Evolutionary conservation across 92 coral and sea anemone genomes (phyloP).

Genomic region (Phenganax subtilis): DNA sequence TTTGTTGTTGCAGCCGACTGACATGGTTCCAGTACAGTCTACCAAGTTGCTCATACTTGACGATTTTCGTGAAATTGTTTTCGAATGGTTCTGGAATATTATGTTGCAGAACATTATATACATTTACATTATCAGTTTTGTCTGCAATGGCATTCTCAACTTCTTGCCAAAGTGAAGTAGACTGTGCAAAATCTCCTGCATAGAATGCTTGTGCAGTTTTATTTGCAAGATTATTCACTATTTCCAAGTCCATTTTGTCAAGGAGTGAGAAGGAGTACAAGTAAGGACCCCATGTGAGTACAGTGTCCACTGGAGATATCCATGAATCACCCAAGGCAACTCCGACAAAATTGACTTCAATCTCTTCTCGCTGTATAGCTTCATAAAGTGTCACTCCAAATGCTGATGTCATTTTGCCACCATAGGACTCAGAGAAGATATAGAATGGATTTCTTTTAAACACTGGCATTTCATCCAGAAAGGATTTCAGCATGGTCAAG

Average conservation of each 20-base stretch:
- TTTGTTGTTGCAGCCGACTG: conserved; percentile 56
- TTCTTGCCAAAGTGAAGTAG: conserved; percentile 70
- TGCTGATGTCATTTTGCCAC: conserved; percentile 93
- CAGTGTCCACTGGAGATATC: conserved; percentile 93
- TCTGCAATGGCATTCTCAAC: conserved; percentile 55
- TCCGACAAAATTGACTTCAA: conserved; percentile 70
- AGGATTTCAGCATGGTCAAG: conserved; percentile 68
- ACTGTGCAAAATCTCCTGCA: conserved; percentile 55
- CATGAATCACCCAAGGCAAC: conserved; percentile 96
- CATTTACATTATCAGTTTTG: conserved; percentile 80
- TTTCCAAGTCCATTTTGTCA: conserved; percentile 58
- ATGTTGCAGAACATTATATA: conserved; percentile 78
- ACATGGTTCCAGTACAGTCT: conserved; percentile 65
- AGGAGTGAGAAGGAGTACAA: conserved; percentile 75
- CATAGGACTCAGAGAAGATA: conserved; percentile 94
- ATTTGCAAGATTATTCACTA: conserved; percentile 64
- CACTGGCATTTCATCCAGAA: conserved; percentile 64
- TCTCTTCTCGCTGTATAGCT: conserved; percentile 58
- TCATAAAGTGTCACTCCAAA: conserved; percentile 82
- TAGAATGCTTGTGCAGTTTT: conserved; percentile 76
- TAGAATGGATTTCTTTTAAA: conserved; percentile 73
- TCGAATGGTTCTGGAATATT: conserved; percentile 53
- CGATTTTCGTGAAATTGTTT: conserved; percentile 7
- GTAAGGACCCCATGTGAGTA: conserved; percentile 87
- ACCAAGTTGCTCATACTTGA: conserved; percentile 50